Evolutionary conservation across 2,888 invertebrate genomes (phyloP).

Genomic region (Dorcus hopei): DNA sequence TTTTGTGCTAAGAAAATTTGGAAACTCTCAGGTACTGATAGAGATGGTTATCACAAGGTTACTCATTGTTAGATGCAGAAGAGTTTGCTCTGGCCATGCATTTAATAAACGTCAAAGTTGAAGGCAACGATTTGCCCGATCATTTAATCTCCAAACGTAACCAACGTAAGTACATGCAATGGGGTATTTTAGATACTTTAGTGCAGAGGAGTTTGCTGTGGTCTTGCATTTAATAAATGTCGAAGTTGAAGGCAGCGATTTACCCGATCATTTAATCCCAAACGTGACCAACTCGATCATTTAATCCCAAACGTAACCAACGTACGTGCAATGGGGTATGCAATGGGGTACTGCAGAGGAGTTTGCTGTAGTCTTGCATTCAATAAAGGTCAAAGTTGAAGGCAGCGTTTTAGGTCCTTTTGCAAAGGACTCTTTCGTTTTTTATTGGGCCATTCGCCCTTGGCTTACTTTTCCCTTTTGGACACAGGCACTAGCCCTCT

Average conservation of each 20-base stretch:
- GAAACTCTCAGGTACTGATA: constrained; percentile 94
- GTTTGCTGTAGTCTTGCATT: constrained; percentile 95
- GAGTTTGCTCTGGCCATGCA: constrained; percentile 98
- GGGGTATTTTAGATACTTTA: not conserved
- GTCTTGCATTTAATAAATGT: constrained; percentile 93
- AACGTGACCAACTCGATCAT: too few species aligned
- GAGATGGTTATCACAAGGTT: constrained; percentile 69
- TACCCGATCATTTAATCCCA: constrained; percentile 87
- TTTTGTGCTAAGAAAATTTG: constrained; percentile 67
- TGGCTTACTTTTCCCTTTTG: too few species aligned
- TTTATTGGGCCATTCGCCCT: too few species aligned
- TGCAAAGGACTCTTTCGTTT: too few species aligned
- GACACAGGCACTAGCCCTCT: too few species aligned
- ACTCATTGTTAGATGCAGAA: constrained; percentile 69
- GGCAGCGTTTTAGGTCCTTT: constrained; percentile 71
- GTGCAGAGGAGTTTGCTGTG: constrained; percentile 93
- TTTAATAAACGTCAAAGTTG: constrained; percentile 83
- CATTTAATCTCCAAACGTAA: constrained; percentile 79
- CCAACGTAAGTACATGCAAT: constrained; percentile 18
- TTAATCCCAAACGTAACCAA: constrained; percentile 59
- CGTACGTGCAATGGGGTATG: too few species aligned
- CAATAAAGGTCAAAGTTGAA: constrained; percentile 83
- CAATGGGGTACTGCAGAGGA: constrained; percentile 64
- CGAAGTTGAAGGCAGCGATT: constrained; percentile 85
- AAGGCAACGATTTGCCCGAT: constrained; percentile 86